Conservation (phyloP, 2,888 invertebrate genomes). For the Harpalus rufipes region DNA sequence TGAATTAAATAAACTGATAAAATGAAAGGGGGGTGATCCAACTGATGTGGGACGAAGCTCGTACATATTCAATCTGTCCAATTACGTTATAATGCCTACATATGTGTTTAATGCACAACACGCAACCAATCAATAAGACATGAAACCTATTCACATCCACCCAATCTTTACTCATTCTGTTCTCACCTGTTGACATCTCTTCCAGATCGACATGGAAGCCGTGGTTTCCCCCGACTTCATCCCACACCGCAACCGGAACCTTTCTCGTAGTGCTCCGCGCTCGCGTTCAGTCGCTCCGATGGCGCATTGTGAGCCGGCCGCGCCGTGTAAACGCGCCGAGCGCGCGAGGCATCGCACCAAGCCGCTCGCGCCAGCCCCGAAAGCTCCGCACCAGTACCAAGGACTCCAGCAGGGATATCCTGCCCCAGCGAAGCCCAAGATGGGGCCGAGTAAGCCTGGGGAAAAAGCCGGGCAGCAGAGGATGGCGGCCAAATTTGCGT, state of each 20-base stretch:
- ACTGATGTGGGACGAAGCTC: no score
- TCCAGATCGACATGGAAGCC: slow-evolving; percentile 79
- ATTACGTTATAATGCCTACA: no score
- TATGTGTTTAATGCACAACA: no score
- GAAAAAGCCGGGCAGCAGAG: slow-evolving; percentile 54
- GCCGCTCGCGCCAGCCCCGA: slow-evolving; percentile 53
- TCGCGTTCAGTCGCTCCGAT: slow-evolving; percentile 52
- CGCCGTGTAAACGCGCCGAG: slow-evolving; percentile 58
- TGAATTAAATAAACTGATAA: no score
- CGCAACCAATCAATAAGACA: background rate
- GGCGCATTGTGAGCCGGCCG: slow-evolving; percentile 55
- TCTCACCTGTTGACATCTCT: background rate
- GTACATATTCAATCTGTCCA: no score
- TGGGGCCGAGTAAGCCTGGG: slow-evolving; percentile 39
- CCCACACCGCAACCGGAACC: slow-evolving; percentile 69
- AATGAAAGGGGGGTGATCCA: no score
- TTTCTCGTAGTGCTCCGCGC: background rate
- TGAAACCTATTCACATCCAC: background rate
- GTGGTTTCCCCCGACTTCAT: slow-evolving; percentile 78
- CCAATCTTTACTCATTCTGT: background rate
- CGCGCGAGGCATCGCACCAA: slow-evolving; percentile 47
- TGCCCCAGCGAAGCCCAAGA: no score
- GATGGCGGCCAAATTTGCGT: slow-evolving; percentile 9
- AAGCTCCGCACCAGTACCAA: background rate
- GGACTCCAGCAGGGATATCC: no score